These are phyloP conservation scores for Polypedilum vanderplanki DNA, from an alignment of 1,140 invertebrate species.

Conservation along the genomic window DNA sequence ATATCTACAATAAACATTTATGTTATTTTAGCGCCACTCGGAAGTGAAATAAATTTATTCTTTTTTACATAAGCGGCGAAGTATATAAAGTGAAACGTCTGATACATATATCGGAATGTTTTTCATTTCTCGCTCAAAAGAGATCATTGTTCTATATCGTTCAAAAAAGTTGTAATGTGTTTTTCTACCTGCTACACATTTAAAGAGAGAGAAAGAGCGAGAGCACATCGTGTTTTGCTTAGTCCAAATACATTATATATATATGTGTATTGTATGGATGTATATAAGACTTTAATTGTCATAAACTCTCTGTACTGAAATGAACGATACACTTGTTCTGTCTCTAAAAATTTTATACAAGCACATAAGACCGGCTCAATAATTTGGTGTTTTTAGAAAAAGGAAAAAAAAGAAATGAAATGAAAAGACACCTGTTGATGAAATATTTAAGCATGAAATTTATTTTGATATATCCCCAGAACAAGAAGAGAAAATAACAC, in stretches of 20 bases:
- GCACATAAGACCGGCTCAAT: slow-evolving; percentile 10
- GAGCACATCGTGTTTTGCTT: not conserved
- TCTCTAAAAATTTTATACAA: not conserved
- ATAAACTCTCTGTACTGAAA: slow-evolving; percentile 8
- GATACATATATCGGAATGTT: slow-evolving; percentile 24
- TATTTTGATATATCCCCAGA: slow-evolving; percentile 25
- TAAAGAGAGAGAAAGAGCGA: not conserved
- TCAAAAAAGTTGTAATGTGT: slow-evolving; percentile 1
- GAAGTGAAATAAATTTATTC: slow-evolving; percentile 28
- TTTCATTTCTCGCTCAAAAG: not conserved
- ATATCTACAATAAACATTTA: slow-evolving; percentile 26
- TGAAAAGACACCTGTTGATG: slow-evolving; percentile 25
- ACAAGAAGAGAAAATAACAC: no score
- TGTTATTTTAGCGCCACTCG: slow-evolving; percentile 26
- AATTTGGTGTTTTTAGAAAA: not conserved
- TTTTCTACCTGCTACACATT: slow-evolving; percentile 26
- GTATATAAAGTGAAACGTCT: slow-evolving; percentile 26
- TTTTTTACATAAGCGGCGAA: slow-evolving; percentile 11
- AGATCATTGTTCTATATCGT: slow-evolving; percentile 28
- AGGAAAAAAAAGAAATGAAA: slow-evolving; percentile 7
- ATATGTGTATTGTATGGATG: not conserved
- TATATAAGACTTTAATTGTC: slow-evolving; percentile 26
- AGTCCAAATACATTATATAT: not conserved
- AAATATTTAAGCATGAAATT: slow-evolving; percentile 27
- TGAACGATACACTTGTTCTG: slow-evolving; percentile 2